Conservation (phyloP, 2,113 vertebrate species). For the Indri indri region DNA sequence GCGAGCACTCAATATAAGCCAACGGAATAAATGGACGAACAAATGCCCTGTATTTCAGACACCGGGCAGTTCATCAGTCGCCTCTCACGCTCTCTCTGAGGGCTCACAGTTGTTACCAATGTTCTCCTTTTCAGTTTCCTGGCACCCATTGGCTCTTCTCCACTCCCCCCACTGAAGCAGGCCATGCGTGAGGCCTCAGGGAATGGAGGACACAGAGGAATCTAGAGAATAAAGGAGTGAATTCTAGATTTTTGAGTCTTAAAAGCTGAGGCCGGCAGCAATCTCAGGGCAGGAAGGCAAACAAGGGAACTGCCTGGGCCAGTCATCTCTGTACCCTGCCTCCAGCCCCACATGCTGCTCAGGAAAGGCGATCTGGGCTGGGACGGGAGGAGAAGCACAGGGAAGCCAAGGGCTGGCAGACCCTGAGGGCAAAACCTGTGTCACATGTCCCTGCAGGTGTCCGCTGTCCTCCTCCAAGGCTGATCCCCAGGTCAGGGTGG, state of each 20-base stretch:
- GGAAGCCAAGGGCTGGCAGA: neutral
- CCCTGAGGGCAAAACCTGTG: fast-evolving
- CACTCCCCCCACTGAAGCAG: constrained; percentile 58
- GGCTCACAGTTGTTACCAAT: constrained; percentile 58
- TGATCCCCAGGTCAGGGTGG: neutral
- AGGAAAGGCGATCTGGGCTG: neutral
- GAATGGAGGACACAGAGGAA: constrained; percentile 52
- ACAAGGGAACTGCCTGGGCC: neutral
- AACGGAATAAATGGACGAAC: neutral
- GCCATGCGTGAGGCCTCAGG: constrained; percentile 44
- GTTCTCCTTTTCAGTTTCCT: constrained; percentile 61
- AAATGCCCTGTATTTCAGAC: neutral
- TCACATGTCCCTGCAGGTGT: no score
- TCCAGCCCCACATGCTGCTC: neutral
- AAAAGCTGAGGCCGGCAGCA: neutral
- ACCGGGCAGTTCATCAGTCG: constrained; percentile 21
- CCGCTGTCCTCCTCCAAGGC: neutral
- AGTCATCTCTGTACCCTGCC: neutral
- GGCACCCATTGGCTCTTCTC: constrained; percentile 67
- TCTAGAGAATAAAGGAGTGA: constrained; percentile 45
- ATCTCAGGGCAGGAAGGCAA: neutral
- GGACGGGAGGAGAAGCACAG: neutral
- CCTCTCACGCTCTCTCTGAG: neutral
- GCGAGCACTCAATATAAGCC: neutral
- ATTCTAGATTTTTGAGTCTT: constrained; percentile 44